Conservation (phyloP, 37 sponge, comb jelly and placozoan species). For the Lycopodina hypogea region DNA sequence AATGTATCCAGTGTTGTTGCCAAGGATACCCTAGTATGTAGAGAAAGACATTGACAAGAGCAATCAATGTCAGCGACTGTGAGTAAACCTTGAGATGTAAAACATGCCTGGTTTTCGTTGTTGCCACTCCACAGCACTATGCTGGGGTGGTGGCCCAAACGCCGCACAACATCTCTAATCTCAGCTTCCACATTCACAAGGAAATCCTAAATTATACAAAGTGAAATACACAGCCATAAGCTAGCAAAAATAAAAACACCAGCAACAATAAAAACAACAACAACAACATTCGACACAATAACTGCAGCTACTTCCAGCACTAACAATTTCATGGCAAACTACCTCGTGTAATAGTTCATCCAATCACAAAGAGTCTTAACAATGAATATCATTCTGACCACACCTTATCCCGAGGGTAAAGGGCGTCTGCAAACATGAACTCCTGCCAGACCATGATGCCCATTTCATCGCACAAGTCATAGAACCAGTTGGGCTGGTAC, state of each 20-base stretch:
- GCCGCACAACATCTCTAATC: conserved; percentile 65
- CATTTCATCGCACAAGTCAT: conserved; percentile 85
- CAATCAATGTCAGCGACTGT: not conserved
- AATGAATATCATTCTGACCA: too few species aligned
- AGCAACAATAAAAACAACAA: not conserved
- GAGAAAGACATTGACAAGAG: not conserved
- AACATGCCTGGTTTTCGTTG: conserved; percentile 95
- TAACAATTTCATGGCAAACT: not conserved
- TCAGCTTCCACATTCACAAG: conserved; percentile 78
- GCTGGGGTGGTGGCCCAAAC: conserved; percentile 80
- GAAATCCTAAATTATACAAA: conserved; percentile 55
- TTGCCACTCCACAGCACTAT: conserved; percentile 97
- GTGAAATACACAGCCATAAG: not conserved
- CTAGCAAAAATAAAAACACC: too few species aligned
- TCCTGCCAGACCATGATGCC: conserved; percentile 99
- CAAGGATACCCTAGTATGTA: conserved; percentile 25
- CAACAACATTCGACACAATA: not conserved
- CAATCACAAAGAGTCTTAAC: too few species aligned
- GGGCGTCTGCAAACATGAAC: conserved; percentile 94
- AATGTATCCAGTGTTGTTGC: conserved; percentile 10
- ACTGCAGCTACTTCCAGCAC: too few species aligned
- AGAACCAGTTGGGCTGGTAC: conserved; percentile 92
- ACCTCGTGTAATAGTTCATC: too few species aligned
- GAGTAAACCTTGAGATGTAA: not conserved
- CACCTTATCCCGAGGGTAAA: conserved; percentile 91